Base-by-base conservation (phyloP, 2,888 invertebrate genomes). In the Xylota segnis region DNA sequence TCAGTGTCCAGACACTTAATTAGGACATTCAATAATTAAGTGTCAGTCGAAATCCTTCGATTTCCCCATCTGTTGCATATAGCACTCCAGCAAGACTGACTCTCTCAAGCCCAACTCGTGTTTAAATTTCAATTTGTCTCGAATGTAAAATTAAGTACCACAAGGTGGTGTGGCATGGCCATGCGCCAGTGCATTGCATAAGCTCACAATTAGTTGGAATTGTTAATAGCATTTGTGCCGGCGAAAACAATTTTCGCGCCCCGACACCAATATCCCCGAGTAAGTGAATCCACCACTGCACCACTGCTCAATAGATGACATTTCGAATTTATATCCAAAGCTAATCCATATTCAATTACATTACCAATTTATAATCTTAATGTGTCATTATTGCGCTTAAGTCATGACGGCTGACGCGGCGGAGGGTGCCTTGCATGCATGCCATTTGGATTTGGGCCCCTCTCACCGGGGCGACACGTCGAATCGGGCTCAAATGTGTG, bases 281-380 rank as follows among this genome's bases (percentile, higher is more conserved):
- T 45, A 70, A 71, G 47, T 65, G 52, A 52, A 77, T 61, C 70
- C 45, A 58, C 45, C 47, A 23, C 50, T 16, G 23, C 12, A 32
- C 43, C 74, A 34, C 18, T 65, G 63, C 70, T 76, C 54, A 54
- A 52, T 70, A 71, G 81, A 59, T 66, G 86, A 86, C 86, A 71
- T 61, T 72, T 72, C 29, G 29, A 72, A 86, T 86, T 66, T 76
- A 82, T 82, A 72, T 45, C 86, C 66, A 75, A 65, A 71, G 66
- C 75, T 77, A 72, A 86, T 86, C 82, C 77, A 82, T 82, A 86
- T 86, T 82, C 86, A 86, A 86, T 86, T 86, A 82, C 86, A 72
- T 82, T 77, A 61, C 82, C 86, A 86, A 84, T 86, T 82, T 82
- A 86, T 86, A 82, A 86, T 86, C 81, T 61, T 86, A 86, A 86